Evolutionary conservation across 2,797 vertebrate genomes (phyloP), one percentile per base, ranked within the genome.

Genomic region (Malurus leucopterus): DNA sequence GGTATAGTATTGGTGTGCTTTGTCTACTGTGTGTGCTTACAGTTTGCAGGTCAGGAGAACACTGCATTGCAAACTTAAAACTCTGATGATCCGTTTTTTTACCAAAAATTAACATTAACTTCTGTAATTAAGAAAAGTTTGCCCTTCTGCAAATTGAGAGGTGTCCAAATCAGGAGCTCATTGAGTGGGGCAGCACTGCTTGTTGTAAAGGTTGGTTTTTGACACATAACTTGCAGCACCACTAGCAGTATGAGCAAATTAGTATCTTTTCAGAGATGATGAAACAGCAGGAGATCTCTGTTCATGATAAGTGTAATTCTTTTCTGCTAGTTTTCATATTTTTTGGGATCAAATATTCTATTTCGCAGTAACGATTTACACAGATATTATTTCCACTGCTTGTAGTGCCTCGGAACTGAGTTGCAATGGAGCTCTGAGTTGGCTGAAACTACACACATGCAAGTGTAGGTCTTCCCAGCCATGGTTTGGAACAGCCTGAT

Each of bases 1-100:
- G 96, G 96, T 97, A 96, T 95, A 96, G 96, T 97, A 96, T 93
- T 88, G 80, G 49, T 91, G 91, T 94, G 87, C 82, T 91, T 91
- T 87, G 79, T 90, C 36, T 67, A 22, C 34, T 70, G 15, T 16
- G 49, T 50, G 59, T 93, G 76, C 63, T 92, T 91, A 15, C 36
- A 15, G 15, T 78, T 53, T 47, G 64, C 40, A 20, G 80, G 54
- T 64, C 68, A 63, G 93, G 89, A 86, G 68, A 93, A 3, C 80
- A 71, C 89, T 93, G 94, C 93, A 73, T 49, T 92, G 75, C 55
- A 92, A 89, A 88, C 87, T 51, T 58, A 34, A 69, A 89, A 59
- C 44, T 57, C 26, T 47, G 51, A 22, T 10, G 3, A 36, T 32
- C n/a, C 62, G 20, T 4, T 38, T 22, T 55, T 78, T 90, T 61